These are phyloP conservation scores for Saturnia pavonia DNA, from an alignment of 2,888 invertebrate genomes.

Conservation along the genomic window DNA sequence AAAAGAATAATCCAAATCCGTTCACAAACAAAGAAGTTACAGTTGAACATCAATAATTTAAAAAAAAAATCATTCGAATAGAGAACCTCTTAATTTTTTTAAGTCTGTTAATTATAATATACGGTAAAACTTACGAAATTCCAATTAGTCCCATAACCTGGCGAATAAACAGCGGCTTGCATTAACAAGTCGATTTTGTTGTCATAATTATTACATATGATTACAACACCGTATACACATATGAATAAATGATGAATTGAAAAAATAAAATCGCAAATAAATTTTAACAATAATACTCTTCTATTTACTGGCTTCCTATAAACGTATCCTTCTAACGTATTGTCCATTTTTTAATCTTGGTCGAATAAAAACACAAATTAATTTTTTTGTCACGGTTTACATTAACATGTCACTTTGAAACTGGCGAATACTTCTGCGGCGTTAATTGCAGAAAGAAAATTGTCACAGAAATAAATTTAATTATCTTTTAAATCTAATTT, in stretches of 20 bases:
- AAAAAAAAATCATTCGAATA: too few relatives aligned
- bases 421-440: not conserved
- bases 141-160: slow-evolving; percentile 35
- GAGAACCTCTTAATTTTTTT: too few relatives aligned
- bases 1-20: too few relatives aligned
- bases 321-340: not conserved
- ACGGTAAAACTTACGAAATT: slow-evolving; percentile 37
- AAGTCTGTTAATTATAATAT: too few relatives aligned
- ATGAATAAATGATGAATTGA: slow-evolving; percentile 14
- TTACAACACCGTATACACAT: slow-evolving; percentile 18
- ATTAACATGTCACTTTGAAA: too few relatives aligned
- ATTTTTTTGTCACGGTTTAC: not conserved
- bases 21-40: too few relatives aligned
- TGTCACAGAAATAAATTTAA: too few relatives aligned
- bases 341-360: not conserved
- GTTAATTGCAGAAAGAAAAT: not conserved
- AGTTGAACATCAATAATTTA: too few relatives aligned
- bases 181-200: slow-evolving; percentile 18
- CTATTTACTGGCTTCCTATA: slow-evolving; percentile 6
- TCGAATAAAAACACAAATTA: not conserved
- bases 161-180: slow-evolving; percentile 22
- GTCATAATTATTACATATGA: slow-evolving; percentile 21
- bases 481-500: not conserved
- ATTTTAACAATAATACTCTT: not conserved
- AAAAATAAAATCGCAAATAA: slow-evolving; percentile 19